phyloP scores from a whole-genome alignment of 2,888 invertebrate genomes.

The Sycophila texana region DNA sequence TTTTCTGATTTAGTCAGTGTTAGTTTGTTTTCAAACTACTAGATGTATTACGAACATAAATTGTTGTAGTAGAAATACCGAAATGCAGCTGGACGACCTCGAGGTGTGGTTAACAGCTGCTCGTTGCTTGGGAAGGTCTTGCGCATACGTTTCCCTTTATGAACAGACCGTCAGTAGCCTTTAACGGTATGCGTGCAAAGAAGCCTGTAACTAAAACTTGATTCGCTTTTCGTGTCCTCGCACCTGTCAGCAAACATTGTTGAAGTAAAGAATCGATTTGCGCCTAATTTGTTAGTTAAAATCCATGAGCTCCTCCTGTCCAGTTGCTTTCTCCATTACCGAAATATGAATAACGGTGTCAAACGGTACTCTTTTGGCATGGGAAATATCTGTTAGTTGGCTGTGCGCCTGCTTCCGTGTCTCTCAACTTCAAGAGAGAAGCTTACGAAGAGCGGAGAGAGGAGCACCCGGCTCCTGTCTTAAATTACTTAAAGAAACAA shows the following conservation, averaged over 20 bases:
- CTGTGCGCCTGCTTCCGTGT: constrained; percentile 28
- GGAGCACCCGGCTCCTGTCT: constrained; percentile 16
- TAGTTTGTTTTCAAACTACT: no score
- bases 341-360: constrained; percentile 12
- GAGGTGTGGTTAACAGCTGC: constrained; percentile 20
- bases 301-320: no score
- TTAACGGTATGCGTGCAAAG: constrained; percentile 22
- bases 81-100: constrained; percentile 9
- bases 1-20: no score
- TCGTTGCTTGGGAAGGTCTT: constrained; percentile 6
- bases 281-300: no score
- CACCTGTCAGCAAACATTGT: no score
- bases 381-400: constrained; percentile 1
- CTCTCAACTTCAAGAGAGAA: no score
- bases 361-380: constrained; percentile 10
- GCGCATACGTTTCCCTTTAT: constrained; percentile 19
- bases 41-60: no score
- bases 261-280: no score
- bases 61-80: background rate
- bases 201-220: no score
- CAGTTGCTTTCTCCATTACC: no score
- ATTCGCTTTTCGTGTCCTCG: no score
- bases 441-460: background rate
- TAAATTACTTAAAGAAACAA: constrained; percentile 40
- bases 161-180: constrained; percentile 22